A percentile compares a stretch with the other conserved stretches of the same genome.
Conservation (phyloP, 2,797 vertebrate species). For the Acestrorhynchus altus region DNA sequence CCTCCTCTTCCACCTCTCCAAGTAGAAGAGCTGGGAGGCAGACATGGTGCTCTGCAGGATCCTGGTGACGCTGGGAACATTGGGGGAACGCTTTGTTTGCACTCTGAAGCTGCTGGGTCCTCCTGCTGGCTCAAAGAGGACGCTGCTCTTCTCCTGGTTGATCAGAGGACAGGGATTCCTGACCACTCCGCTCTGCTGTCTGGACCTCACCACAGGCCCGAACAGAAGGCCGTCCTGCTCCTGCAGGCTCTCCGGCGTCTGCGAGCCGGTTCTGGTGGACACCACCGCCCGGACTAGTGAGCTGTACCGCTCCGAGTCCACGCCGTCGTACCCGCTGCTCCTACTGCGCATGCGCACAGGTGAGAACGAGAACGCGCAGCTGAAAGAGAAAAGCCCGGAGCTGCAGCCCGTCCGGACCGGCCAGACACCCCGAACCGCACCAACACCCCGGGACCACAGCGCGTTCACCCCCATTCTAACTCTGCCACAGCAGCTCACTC, state of each 20-base stretch:
- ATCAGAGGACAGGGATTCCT: constrained; percentile 79
- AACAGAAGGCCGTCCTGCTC: constrained; percentile 83
- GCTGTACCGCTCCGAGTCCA: constrained; percentile 86
- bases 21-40: constrained; percentile 83
- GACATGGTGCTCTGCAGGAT: constrained; percentile 91
- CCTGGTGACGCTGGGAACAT: constrained; percentile 87
- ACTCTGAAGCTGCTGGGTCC: too few species aligned
- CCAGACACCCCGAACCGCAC: constrained; percentile 53
- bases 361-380: constrained; percentile 70
- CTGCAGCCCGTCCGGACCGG: constrained; percentile 51
- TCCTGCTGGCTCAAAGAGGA: background rate
- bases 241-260: constrained; percentile 81
- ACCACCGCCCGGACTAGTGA: constrained; percentile 83
- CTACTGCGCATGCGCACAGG: constrained; percentile 76
- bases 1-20: constrained; percentile 90
- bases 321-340: constrained; percentile 81
- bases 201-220: constrained; percentile 80
- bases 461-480: constrained; percentile 60
- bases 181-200: constrained; percentile 65
- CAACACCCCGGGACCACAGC: constrained; percentile 45
- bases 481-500: background rate
- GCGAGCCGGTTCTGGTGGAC: constrained; percentile 75
- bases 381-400: constrained; percentile 48
- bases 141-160: constrained; percentile 64
- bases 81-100: too few species aligned